Evolutionary conservation across 2,113 vertebrate species (phyloP), one percentile per base, ranked within the genome.

Genomic region (Ciconia boyciana): DNA sequence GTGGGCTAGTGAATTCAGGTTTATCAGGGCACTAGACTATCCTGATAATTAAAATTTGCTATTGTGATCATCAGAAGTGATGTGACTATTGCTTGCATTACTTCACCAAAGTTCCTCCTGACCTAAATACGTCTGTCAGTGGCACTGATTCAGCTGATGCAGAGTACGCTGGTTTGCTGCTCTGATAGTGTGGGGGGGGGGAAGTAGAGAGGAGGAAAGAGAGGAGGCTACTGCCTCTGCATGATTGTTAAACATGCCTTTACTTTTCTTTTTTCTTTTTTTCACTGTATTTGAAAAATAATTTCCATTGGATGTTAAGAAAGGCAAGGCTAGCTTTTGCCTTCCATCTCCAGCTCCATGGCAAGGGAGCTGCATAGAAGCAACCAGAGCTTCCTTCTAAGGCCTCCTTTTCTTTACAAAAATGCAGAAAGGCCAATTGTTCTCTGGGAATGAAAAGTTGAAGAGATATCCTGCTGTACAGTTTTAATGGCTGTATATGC

Each of bases 41-140:
- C 20, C 66, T 74, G 62, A 91, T 83, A 90, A 94, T 95, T 91
- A 65, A 81, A 88, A 94, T 83, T 83, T 87, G 64, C 52, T 94
- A 6, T 55, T 93, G 76, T 81, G 82, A 89, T 87, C 9, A 81
- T 88, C 51, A 84, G 39, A 36, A 87, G 75, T 10, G 39, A 61
- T 69, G 64, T 61, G 69, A 74, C 46, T 68, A 28, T 18, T 91
- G 11, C 58, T 48, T 31, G 25, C 82, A 36, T 88, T 77, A 68
- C 76, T 70, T 65, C 79, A 34, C 29, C 15, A 2, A 51, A 31
- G 44, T 75, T 83, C 49, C 69, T 74, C 46, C 79, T 92, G 96
- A 80, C 94, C 90, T 81, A 83, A 58, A 83, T 93, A 19, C 0
- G 4, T 87, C 93, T 68, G 68, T 93, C 93, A 83, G 76, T 5